Evolutionary conservation across 2,113 vertebrate species (phyloP).

Genomic region (Polypterus senegalus): DNA sequence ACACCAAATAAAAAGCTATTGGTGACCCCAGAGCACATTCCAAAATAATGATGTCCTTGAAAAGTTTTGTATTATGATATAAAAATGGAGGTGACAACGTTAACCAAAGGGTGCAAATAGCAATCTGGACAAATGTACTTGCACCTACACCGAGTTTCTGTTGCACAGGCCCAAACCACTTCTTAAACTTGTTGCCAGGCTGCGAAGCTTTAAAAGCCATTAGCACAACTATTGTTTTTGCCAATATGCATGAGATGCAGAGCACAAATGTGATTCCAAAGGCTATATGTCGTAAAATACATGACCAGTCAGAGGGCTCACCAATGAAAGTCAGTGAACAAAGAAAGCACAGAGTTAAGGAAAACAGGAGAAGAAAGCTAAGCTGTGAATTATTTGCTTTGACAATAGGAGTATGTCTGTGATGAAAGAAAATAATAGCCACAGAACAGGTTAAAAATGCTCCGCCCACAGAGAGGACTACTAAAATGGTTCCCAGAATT

Average conservation of each 20-base stretch:
- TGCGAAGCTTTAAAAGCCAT: slow-evolving; percentile 40
- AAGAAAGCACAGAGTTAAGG: slow-evolving; percentile 14
- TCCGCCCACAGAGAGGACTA: background rate
- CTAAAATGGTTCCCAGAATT: background rate
- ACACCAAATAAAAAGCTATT: slow-evolving; percentile 39
- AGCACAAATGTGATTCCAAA: slow-evolving; percentile 45
- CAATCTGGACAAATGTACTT: slow-evolving; percentile 34
- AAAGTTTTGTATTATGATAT: slow-evolving; percentile 27
- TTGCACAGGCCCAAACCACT: slow-evolving; percentile 42
- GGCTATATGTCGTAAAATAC: slow-evolving; percentile 42
- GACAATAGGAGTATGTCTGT: slow-evolving; percentile 45
- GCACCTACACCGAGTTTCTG: slow-evolving; percentile 34
- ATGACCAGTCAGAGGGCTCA: slow-evolving; percentile 23
- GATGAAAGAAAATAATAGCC: slow-evolving; percentile 35
- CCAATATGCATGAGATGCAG: slow-evolving; percentile 45
- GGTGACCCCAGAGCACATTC: slow-evolving; percentile 34
- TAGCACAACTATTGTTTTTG: slow-evolving; percentile 45
- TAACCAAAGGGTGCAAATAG: slow-evolving; percentile 40
- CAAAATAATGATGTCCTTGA: no score
- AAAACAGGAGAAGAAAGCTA: slow-evolving; percentile 13
- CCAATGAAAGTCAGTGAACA: slow-evolving; percentile 13
- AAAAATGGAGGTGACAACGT: slow-evolving; percentile 33
- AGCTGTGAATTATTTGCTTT: slow-evolving; percentile 20
- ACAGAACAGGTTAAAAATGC: slow-evolving; percentile 29
- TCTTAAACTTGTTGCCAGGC: slow-evolving; percentile 43